Conservation (phyloP, 2,888 invertebrate species). For the Dasysyrphus albostriatus region DNA sequence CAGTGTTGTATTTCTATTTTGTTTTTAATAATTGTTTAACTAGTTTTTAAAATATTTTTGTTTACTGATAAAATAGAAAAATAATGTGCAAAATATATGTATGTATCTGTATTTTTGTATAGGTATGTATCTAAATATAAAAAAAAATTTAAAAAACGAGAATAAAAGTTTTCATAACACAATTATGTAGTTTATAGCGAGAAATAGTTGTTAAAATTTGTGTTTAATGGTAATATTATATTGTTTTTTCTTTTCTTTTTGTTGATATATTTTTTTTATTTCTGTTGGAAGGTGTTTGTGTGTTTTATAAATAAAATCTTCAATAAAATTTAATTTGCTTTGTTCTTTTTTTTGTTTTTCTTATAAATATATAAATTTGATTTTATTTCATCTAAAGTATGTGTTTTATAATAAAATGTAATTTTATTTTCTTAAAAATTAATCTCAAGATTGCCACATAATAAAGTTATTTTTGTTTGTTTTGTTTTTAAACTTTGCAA, state of each 20-base stretch:
- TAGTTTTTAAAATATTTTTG: background rate
- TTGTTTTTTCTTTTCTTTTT: background rate
- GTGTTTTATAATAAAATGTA: conserved; percentile 37
- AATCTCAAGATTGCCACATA: conserved; percentile 77
- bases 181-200: conserved; percentile 12
- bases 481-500: conserved; percentile 39
- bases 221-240: conserved; percentile 2
- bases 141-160: conserved; percentile 21
- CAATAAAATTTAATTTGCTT: conserved; percentile 27
- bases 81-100: conserved; percentile 39
- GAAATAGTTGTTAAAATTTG: conserved; percentile 34
- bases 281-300: conserved; percentile 41
- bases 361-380: conserved; percentile 74
- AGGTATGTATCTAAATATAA: conserved; percentile 1
- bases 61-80: conserved; percentile 42
- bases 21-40: background rate
- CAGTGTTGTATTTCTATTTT: background rate
- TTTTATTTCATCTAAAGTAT: conserved; percentile 35
- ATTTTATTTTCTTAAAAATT: conserved; percentile 64
- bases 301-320: conserved; percentile 44
- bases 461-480: conserved; percentile 29
- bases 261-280: conserved; percentile 19
- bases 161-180: conserved; percentile 1
- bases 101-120: conserved; percentile 9
- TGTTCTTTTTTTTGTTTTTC: conserved; percentile 22